phyloP scores from a whole-genome alignment of 2,888 invertebrate species.

The Mechanitis mazaeus region DNA sequence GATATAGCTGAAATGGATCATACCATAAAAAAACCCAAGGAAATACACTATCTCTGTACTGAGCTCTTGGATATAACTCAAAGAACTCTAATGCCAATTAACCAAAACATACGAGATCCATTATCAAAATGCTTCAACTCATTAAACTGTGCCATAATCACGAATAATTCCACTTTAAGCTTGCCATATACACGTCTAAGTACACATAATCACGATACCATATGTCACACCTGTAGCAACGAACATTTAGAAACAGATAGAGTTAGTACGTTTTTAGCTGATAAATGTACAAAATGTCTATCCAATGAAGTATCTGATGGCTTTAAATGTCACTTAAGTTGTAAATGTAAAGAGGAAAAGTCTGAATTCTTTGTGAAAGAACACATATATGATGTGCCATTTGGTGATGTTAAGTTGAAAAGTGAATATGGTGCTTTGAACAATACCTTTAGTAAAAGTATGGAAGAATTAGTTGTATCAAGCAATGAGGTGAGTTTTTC shows the following conservation, averaged over 20 bases:
- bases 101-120: constrained; percentile 45
- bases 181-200: constrained; percentile 61
- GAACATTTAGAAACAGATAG: constrained; percentile 36
- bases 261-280: constrained; percentile 35
- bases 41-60: constrained; percentile 71
- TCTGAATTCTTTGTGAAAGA: constrained; percentile 65
- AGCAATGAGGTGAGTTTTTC: constrained; percentile 42
- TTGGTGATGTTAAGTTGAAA: constrained; percentile 36
- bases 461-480: constrained; percentile 48
- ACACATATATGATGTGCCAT: constrained; percentile 81
- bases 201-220: constrained; percentile 24
- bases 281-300: constrained; percentile 49
- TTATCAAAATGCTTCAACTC: constrained; percentile 63
- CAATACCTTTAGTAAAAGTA: constrained; percentile 44
- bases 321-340: constrained; percentile 65
- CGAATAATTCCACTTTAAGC: constrained; percentile 55
- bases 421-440: constrained; percentile 52
- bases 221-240: constrained; percentile 41
- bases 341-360: constrained; percentile 47
- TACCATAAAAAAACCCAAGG: constrained; percentile 54
- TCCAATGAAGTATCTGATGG: constrained; percentile 43
- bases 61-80: constrained; percentile 66
- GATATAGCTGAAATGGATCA: constrained; percentile 44
- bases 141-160: constrained; percentile 58
- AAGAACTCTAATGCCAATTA: constrained; percentile 43